Percentiles rank a stretch among this genome's conserved stretches.
Conservation (phyloP, 2,888 invertebrate species). For the Drosophila picticornis region DNA sequence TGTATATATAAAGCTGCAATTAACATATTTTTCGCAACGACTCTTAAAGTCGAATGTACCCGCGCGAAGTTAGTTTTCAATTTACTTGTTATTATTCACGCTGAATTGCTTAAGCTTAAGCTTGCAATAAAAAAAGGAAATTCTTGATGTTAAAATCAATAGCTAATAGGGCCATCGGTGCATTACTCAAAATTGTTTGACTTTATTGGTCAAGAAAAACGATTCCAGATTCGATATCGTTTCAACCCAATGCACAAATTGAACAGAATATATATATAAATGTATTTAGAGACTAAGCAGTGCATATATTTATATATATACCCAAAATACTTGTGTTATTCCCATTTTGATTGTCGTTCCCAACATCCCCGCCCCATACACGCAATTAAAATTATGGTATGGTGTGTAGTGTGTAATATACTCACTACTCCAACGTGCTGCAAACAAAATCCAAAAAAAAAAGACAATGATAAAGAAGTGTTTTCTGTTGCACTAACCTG, state of each 20-base stretch:
- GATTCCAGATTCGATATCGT: not conserved
- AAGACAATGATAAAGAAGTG: conserved; percentile 33
- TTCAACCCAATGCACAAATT: conserved; percentile 34
- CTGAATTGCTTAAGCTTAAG: conserved; percentile 11
- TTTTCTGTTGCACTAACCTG: conserved; percentile 26
- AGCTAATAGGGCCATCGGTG: conserved; percentile 36
- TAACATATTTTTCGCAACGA: conserved; percentile 4
- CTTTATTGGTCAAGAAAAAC: not conserved
- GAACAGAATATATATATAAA: conserved; percentile 27
- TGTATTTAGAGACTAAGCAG: conserved; percentile 19
- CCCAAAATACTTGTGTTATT: not conserved
- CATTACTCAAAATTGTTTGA: conserved; percentile 35
- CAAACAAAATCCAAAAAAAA: conserved; percentile 7
- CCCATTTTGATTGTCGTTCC: not conserved
- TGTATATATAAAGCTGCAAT: not conserved
- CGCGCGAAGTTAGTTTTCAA: not conserved
- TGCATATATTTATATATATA: conserved; percentile 7
- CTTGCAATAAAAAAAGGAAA: conserved; percentile 16
- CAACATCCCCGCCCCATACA: no score
- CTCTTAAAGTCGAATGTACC: not conserved
- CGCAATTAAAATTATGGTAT: conserved; percentile 12
- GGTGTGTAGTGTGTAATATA: conserved; percentile 10
- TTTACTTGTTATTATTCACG: conserved; percentile 7
- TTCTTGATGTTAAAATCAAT: conserved; percentile 24
- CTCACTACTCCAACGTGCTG: conserved; percentile 6